Conservation (phyloP, 2,888 invertebrate species). For the Yponomeuta plumbellus region DNA sequence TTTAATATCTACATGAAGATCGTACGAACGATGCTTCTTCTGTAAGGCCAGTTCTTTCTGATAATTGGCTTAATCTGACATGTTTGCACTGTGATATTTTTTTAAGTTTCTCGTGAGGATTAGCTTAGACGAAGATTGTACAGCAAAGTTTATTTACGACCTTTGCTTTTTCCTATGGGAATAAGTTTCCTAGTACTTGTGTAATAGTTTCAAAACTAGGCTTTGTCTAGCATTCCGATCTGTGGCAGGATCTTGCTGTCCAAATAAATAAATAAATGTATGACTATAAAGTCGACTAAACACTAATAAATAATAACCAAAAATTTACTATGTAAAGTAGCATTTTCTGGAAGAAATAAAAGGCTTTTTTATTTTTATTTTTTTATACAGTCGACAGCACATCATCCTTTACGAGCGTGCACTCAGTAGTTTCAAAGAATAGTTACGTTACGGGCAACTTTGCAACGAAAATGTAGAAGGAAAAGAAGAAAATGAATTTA, state of each 20-base stretch:
- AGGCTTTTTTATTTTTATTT: too few relatives aligned
- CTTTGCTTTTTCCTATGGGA: not conserved
- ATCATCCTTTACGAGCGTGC: too few relatives aligned
- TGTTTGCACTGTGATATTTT: slow-evolving; percentile 64
- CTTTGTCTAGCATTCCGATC: slow-evolving; percentile 10
- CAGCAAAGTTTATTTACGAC: not conserved
- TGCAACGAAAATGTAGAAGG: too few relatives aligned
- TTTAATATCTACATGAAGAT: slow-evolving; percentile 5
- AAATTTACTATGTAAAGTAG: too few relatives aligned
- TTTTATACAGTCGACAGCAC: too few relatives aligned
- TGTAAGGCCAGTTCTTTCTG: not conserved
- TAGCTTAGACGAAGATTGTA: slow-evolving; percentile 31
- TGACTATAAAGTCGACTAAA: too few relatives aligned
- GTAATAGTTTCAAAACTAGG: slow-evolving; percentile 2
- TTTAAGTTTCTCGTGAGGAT: slow-evolving; percentile 55
- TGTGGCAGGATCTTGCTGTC: not conserved
- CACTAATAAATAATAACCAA: too few relatives aligned
- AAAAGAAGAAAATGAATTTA: too few relatives aligned
- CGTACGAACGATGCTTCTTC: slow-evolving; percentile 5
- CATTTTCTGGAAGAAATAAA: too few relatives aligned
- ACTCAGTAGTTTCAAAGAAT: too few relatives aligned
- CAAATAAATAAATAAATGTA: slow-evolving; percentile 1
- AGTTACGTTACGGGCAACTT: too few relatives aligned
- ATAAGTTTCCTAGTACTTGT: not conserved
- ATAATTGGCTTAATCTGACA: not conserved